Conservation (phyloP, 2,113 vertebrate species). For the Connochaetes taurinus region DNA sequence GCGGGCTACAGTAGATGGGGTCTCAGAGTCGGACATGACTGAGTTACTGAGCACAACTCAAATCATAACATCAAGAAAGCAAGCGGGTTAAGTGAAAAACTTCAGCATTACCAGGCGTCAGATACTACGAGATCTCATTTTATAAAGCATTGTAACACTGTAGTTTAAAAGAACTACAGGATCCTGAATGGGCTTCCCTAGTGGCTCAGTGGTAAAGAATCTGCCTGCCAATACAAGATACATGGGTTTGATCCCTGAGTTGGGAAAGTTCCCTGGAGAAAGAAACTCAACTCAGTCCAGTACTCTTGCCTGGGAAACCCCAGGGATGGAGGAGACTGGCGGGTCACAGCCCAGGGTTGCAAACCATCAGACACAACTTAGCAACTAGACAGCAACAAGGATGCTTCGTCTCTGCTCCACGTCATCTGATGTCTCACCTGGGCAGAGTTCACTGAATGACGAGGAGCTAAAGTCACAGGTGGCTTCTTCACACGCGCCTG, state of each 20-base stretch:
- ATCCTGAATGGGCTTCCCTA: neutral
- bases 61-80: neutral
- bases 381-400: neutral
- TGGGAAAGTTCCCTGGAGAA: neutral
- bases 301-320: neutral
- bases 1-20: neutral
- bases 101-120: neutral
- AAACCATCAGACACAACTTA: neutral
- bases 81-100: neutral
- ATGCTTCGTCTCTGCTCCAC: neutral
- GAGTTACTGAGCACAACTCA: neutral
- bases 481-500: neutral
- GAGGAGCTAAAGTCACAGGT: neutral
- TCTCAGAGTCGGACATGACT: accelerated
- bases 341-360: neutral
- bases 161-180: neutral
- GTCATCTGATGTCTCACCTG: neutral
- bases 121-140: neutral
- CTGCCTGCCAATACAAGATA: accelerated
- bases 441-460: neutral
- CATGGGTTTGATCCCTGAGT: neutral
- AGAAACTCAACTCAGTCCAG: neutral
- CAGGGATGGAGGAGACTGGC: neutral
- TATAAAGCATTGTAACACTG: neutral
- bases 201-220: neutral